These are phyloP conservation scores for Trichonephila clavipes DNA, from an alignment of 1,140 invertebrate species.

Conservation along the genomic window DNA sequence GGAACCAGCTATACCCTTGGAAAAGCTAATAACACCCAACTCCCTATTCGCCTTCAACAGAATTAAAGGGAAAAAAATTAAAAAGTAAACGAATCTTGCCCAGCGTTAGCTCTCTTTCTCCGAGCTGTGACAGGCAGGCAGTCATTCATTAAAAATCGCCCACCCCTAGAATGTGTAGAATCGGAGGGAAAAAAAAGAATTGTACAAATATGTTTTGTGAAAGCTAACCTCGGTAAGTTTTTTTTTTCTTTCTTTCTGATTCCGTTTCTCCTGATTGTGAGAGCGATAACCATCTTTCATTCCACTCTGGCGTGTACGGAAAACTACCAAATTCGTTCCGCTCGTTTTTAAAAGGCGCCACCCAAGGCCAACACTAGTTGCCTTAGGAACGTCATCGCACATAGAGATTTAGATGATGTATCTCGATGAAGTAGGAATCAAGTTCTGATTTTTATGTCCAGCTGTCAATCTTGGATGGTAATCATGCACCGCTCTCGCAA, in stretches of 20 bases:
- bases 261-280: constrained; percentile 6
- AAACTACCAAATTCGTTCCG: constrained; percentile 58
- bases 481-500: neutral
- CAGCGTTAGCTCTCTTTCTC: neutral
- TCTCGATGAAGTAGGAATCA: neutral
- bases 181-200: neutral
- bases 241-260: constrained; percentile 23
- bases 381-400: neutral
- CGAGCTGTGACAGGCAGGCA: constrained; percentile 16
- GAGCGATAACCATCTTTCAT: constrained; percentile 10
- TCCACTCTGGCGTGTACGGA: constrained; percentile 1
- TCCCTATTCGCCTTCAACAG: neutral
- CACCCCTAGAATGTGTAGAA: constrained; percentile 32
- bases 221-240: neutral
- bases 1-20: neutral
- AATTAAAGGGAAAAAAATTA: neutral
- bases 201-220: constrained; percentile 29
- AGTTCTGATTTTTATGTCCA: neutral
- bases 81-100: neutral
- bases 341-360: constrained; percentile 44
- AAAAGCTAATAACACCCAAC: constrained; percentile 34
- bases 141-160: constrained; percentile 53
- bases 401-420: neutral
- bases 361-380: constrained; percentile 36
- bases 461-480: neutral